Conservation (phyloP, 2,113 vertebrate genomes). For the Riparia riparia region DNA sequence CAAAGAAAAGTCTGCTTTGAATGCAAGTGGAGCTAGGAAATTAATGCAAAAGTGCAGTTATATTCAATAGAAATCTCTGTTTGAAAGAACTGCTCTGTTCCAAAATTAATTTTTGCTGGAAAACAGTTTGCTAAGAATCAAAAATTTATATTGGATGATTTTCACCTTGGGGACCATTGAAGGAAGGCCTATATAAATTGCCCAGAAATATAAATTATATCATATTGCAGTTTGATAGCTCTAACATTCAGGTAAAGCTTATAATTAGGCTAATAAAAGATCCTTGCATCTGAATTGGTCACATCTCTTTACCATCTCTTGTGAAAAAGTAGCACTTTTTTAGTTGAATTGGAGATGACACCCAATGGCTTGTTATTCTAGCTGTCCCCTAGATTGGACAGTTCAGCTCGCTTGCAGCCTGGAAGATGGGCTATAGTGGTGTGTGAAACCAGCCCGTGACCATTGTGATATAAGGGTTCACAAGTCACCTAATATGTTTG, state of each 20-base stretch:
- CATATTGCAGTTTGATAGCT: neutral
- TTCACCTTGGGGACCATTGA: neutral
- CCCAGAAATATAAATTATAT: neutral
- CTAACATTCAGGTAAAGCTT: neutral
- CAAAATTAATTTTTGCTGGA: neutral
- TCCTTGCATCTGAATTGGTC: neutral
- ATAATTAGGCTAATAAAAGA: neutral
- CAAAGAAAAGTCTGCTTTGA: neutral
- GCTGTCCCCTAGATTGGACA: neutral
- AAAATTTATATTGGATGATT: neutral
- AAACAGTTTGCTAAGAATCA: neutral
- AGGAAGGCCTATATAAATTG: neutral
- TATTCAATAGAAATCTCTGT: neutral
- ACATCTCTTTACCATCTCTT: neutral
- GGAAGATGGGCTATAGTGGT: neutral
- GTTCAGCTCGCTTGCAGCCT: neutral
- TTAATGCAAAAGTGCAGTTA: neutral
- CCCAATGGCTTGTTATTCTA: neutral
- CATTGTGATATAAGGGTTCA: neutral
- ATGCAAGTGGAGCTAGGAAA: neutral
- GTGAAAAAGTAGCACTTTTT: neutral
- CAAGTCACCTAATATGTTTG: neutral
- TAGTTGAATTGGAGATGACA: neutral
- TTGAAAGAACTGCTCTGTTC: neutral
- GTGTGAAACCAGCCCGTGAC: fast-evolving